These are phyloP conservation scores for Cephalopachus bancanus DNA, from an alignment of 2,797 vertebrate genomes.

Conservation along the genomic window DNA sequence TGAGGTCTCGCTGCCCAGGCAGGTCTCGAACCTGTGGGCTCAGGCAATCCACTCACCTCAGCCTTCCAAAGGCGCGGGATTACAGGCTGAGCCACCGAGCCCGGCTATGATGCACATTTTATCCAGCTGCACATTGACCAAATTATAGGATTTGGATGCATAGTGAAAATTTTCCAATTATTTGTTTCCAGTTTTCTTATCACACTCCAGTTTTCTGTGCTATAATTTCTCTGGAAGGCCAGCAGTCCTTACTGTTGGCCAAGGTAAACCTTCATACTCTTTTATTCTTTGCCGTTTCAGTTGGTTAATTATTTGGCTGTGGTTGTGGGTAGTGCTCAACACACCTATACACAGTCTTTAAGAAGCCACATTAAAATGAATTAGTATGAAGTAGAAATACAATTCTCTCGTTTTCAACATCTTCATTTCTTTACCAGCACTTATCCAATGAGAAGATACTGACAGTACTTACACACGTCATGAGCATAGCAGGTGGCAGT, in stretches of 20 bases:
- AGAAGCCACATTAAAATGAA: constrained; percentile 13
- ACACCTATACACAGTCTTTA: not conserved
- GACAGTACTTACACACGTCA: not conserved
- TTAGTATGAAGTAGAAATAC: not conserved
- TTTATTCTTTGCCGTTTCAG: not conserved
- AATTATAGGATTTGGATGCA: not conserved
- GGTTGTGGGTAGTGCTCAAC: not conserved
- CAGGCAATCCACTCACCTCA: too few relatives aligned
- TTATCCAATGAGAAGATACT: not conserved
- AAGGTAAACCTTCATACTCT: not conserved
- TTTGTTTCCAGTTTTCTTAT: constrained; percentile 25
- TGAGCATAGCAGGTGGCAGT: not conserved
- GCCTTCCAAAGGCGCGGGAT: too few relatives aligned
- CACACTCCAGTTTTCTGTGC: not conserved
- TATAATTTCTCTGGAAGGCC: not conserved
- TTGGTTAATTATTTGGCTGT: not conserved
- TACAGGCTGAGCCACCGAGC: too few relatives aligned
- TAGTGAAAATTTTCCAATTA: constrained; percentile 15
- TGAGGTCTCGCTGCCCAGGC: too few relatives aligned
- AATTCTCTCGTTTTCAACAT: not conserved
- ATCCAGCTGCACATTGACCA: not conserved
- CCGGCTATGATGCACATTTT: not conserved
- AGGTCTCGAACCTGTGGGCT: too few relatives aligned
- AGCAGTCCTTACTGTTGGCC: not conserved
- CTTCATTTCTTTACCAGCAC: not conserved